These are phyloP conservation scores for Tetramorium alpestre DNA, from an alignment of 1,140 invertebrate species.

Conservation along the genomic window DNA sequence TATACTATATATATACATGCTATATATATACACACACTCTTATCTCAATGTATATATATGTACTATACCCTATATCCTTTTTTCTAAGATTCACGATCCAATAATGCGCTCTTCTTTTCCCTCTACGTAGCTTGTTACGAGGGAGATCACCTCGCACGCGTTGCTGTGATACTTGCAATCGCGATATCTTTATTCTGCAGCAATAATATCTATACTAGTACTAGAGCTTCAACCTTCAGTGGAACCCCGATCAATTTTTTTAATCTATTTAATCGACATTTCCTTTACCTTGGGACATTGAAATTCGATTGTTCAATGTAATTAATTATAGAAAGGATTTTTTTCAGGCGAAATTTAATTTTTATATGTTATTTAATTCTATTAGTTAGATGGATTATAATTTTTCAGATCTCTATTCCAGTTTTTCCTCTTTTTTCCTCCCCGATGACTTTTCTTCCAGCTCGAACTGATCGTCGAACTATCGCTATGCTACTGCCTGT, in stretches of 20 bases:
- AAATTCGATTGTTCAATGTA: neutral
- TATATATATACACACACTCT: conserved; percentile 72
- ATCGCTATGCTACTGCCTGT: conserved; percentile 70
- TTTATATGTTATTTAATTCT: conserved; percentile 8
- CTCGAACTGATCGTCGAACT: conserved; percentile 66
- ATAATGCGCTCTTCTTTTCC: neutral
- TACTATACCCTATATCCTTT: conserved; percentile 67
- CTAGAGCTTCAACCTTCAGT: neutral
- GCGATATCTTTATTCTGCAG: neutral
- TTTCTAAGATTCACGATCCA: conserved; percentile 30
- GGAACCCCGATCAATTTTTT: neutral
- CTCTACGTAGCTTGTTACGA: neutral
- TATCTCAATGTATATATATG: conserved; percentile 74
- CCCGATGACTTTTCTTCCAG: conserved; percentile 68
- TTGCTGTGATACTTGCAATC: conserved; percentile 41
- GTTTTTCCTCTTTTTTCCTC: conserved; percentile 4
- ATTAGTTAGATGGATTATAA: neutral
- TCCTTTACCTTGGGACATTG: neutral
- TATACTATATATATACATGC: conserved; percentile 73
- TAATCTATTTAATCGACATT: neutral
- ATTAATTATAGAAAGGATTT: neutral
- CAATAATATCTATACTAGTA: conserved; percentile 3
- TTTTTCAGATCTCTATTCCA: neutral
- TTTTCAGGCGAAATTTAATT: neutral
- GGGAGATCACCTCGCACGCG: conserved; percentile 6